Percentiles rank a stretch among this genome's conserved stretches.
These are phyloP conservation scores for Trissolcus japonicus DNA, from an alignment of 2,888 invertebrate species.

Conservation along the genomic window DNA sequence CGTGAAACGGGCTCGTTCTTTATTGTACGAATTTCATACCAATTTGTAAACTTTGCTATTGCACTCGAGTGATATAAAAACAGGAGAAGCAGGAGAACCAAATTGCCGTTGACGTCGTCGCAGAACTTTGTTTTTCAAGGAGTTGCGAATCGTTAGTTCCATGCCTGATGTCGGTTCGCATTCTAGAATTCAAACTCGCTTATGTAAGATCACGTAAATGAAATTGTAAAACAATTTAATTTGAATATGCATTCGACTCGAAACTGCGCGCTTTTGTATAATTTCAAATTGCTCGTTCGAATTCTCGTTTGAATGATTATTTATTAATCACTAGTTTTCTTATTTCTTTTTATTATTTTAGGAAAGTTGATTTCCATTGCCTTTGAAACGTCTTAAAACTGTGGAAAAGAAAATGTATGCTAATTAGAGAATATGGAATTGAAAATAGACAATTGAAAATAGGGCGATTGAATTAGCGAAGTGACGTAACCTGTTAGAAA, in stretches of 20 bases:
- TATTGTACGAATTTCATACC: slow-evolving; percentile 14
- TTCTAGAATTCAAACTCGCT: slow-evolving; percentile 37
- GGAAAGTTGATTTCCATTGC: no score
- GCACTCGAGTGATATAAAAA: slow-evolving; percentile 13
- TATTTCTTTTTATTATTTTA: no score
- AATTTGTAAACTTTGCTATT: slow-evolving; percentile 13
- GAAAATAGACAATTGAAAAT: no score
- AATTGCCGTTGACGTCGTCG: slow-evolving; percentile 12
- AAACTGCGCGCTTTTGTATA: no score
- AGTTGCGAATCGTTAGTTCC: slow-evolving; percentile 35
- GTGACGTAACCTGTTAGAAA: no score
- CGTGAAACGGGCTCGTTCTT: slow-evolving; percentile 8
- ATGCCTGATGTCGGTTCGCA: slow-evolving; percentile 3
- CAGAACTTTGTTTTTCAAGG: slow-evolving; percentile 23
- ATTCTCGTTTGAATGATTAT: no score
- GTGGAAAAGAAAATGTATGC: no score
- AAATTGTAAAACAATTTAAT: slow-evolving; percentile 37
- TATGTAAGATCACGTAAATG: slow-evolving; percentile 38
- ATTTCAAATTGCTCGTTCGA: no score
- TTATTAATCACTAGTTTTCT: no score
- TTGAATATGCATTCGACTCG: slow-evolving; percentile 31
- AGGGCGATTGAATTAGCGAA: no score
- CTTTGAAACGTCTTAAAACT: no score
- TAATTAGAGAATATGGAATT: no score
- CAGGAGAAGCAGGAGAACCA: background rate